Percentiles rank a stretch among this genome's conserved stretches.
Conservation (phyloP, 1,140 invertebrate genomes). For the Hyposmocoma kahamanoa region DNA sequence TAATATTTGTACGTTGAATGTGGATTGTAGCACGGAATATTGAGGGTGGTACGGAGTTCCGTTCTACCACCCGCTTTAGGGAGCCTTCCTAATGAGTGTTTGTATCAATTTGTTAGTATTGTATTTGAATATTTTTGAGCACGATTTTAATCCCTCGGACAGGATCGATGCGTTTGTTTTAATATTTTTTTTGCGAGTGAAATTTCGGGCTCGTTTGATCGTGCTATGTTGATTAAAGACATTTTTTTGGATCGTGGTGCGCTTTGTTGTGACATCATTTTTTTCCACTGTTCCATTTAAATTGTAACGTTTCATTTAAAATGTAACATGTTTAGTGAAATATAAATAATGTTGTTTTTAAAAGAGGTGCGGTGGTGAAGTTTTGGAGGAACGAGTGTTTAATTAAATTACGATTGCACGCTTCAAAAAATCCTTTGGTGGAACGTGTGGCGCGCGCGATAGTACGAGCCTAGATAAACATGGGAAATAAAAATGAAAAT, state of each 20-base stretch:
- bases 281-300: too few relatives aligned
- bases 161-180: constrained; percentile 63
- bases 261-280: too few relatives aligned
- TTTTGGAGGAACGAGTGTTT: constrained; percentile 14
- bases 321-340: too few relatives aligned
- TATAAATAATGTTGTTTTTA: too few relatives aligned
- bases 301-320: too few relatives aligned
- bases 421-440: constrained; percentile 7
- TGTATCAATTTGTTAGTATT: constrained; percentile 74
- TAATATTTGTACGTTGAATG: constrained; percentile 73
- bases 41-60: constrained; percentile 27
- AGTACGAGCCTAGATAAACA: constrained; percentile 47
- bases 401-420: neutral
- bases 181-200: constrained; percentile 43
- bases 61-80: constrained; percentile 58
- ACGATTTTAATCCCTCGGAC: constrained; percentile 69
- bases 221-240: constrained; percentile 52
- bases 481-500: constrained; percentile 55
- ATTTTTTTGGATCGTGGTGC: too few relatives aligned
- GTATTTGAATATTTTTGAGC: constrained; percentile 72
- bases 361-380: too few relatives aligned
- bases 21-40: constrained; percentile 65
- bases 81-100: constrained; percentile 73
- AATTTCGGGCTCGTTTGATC: constrained; percentile 48
- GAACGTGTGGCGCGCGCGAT: constrained; percentile 23